A percentile compares a stretch with the other conserved stretches of the same genome.
phyloP scores from a whole-genome alignment of 2,113 vertebrate species.

The Cariama cristata region DNA sequence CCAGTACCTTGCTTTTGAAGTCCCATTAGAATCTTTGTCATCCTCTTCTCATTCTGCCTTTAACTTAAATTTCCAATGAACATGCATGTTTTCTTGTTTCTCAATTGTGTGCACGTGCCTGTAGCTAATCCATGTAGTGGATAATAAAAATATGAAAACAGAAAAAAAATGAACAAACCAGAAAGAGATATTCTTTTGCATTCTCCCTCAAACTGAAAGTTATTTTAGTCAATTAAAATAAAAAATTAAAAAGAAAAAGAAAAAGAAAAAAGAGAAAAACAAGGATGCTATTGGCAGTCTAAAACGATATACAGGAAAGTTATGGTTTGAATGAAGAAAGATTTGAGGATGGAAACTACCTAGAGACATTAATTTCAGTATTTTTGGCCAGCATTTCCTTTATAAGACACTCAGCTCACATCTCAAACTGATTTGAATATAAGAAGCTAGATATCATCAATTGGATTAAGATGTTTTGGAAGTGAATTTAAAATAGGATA shows the following conservation, averaged over 20 bases:
- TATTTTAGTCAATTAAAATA: background rate
- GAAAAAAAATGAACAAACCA: accelerated
- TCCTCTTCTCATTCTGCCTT: background rate
- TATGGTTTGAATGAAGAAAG: background rate
- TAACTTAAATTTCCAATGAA: background rate
- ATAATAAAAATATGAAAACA: background rate
- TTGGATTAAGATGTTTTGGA: background rate
- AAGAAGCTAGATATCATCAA: slow-evolving; percentile 18
- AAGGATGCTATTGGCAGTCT: background rate
- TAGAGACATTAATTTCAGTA: background rate
- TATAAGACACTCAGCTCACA: background rate
- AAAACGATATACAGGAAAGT: background rate
- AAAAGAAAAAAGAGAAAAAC: background rate
- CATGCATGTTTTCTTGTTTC: background rate
- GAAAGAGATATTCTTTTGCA: background rate
- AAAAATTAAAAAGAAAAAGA: accelerated
- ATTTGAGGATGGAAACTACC: background rate
- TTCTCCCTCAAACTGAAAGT: background rate
- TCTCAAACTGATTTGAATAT: background rate
- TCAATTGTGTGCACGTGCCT: background rate
- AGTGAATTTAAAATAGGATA: background rate
- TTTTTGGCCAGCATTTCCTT: background rate
- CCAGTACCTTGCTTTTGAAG: background rate
- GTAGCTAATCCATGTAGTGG: background rate
- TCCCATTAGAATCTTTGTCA: background rate